Conservation (phyloP, 2,888 invertebrate species). For the Brassicogethes aeneus region DNA sequence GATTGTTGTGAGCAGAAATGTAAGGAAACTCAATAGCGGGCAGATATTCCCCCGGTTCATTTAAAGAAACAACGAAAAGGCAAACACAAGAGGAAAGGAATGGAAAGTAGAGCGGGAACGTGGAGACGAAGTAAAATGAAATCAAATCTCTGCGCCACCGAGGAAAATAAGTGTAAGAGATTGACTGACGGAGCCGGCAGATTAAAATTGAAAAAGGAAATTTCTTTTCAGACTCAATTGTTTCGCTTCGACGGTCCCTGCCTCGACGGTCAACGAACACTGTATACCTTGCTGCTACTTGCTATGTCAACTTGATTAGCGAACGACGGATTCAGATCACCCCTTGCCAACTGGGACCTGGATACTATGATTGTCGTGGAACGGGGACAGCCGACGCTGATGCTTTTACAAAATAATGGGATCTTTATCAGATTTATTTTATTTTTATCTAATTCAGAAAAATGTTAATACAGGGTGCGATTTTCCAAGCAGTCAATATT, state of each 20-base stretch:
- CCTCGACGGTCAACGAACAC: slow-evolving; percentile 32
- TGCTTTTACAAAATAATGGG: no score
- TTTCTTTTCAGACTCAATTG: slow-evolving; percentile 45
- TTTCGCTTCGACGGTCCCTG: slow-evolving; percentile 35
- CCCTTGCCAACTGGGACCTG: no score
- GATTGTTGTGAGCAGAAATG: no score
- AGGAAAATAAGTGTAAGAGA: slow-evolving; percentile 43
- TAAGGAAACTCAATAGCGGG: no score
- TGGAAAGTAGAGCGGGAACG: slow-evolving; percentile 16
- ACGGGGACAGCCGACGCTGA: no score
- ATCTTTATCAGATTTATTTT: no score
- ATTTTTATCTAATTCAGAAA: no score
- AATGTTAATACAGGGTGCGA: no score
- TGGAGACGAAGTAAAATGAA: slow-evolving; percentile 33
- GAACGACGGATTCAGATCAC: no score
- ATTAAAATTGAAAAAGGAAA: slow-evolving; percentile 46
- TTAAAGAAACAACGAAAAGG: slow-evolving; percentile 39
- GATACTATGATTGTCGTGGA: no score
- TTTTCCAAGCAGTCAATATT: no score
- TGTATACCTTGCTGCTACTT: slow-evolving; percentile 11
- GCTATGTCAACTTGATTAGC: no score
- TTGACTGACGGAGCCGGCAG: slow-evolving; percentile 30
- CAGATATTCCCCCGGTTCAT: slow-evolving; percentile 35
- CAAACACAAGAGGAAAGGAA: slow-evolving; percentile 36
- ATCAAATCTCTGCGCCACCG: slow-evolving; percentile 39